A percentile compares a stretch with the other conserved stretches of the same genome.
These are phyloP conservation scores for Pitangus sulphuratus DNA, from an alignment of 2,797 vertebrate genomes.

Conservation along the genomic window DNA sequence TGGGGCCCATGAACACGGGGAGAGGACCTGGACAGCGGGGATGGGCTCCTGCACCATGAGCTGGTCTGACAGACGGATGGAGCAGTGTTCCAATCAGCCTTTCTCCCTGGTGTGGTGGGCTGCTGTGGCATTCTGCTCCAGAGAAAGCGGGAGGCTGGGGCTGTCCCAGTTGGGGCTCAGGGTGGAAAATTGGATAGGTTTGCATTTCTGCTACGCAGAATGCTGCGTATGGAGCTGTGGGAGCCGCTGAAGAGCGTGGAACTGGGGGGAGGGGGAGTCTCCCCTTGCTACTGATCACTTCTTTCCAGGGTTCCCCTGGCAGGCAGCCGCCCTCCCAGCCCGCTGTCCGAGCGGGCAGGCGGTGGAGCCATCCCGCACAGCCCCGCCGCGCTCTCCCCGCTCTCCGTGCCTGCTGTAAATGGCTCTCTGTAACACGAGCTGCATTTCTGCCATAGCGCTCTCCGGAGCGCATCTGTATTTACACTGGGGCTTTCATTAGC, in stretches of 20 bases:
- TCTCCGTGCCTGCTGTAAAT: constrained; percentile 28
- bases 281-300: fast-evolving
- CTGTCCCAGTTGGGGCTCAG: fast-evolving
- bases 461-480: constrained; percentile 59
- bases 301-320: neutral
- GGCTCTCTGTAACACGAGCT: constrained; percentile 67
- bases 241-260: neutral
- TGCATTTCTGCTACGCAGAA: neutral
- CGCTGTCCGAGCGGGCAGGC: neutral
- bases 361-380: neutral
- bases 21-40: fast-evolving
- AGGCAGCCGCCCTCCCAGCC: neutral
- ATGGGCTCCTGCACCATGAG: neutral
- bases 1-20: neutral
- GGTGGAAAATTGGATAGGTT: neutral
- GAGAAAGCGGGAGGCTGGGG: neutral
- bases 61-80: neutral
- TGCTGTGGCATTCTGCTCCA: neutral
- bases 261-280: neutral
- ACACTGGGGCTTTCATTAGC: constrained; percentile 52
- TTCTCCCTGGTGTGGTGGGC: fast-evolving
- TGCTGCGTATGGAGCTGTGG: neutral
- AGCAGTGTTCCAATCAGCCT: neutral
- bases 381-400: neutral
- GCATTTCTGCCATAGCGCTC: constrained; percentile 68